These are phyloP conservation scores for Alsophila aescularia DNA, from an alignment of 2,888 invertebrate species.

Conservation along the genomic window DNA sequence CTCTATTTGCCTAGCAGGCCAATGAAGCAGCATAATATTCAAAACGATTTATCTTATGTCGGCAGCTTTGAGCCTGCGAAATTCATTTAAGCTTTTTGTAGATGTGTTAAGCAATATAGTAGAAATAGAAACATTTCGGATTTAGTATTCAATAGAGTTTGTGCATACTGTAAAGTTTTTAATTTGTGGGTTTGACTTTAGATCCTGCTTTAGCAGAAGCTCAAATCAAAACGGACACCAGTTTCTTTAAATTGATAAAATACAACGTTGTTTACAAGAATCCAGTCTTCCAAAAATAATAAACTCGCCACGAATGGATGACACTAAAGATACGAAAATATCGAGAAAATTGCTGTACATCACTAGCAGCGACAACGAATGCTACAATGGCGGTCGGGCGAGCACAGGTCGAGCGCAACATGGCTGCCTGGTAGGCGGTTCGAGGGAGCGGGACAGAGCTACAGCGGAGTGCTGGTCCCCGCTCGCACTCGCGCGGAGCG, in stretches of 20 bases:
- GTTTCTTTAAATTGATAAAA: conserved; percentile 16
- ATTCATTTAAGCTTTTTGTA: conserved; percentile 10
- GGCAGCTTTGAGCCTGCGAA: conserved; percentile 34
- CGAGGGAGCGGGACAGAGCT: conserved; percentile 72
- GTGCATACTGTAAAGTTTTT: background rate
- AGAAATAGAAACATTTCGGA: background rate
- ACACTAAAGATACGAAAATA: conserved; percentile 55
- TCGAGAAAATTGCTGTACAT: conserved; percentile 70
- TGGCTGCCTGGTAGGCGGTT: conserved; percentile 84
- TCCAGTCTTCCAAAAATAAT: conserved; percentile 8
- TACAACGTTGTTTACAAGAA: conserved; percentile 5
- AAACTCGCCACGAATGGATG: conserved; percentile 25
- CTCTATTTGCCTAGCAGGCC: conserved; percentile 49
- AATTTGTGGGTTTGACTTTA: background rate
- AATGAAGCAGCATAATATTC: conserved; percentile 28
- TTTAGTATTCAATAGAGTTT: background rate
- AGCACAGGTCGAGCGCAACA: conserved; percentile 85
- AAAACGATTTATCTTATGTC: conserved; percentile 30
- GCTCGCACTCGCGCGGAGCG: conserved; percentile 76
- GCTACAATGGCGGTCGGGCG: conserved; percentile 85
- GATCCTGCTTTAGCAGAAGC: background rate
- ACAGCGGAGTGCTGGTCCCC: conserved; percentile 60
- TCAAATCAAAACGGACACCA: background rate
- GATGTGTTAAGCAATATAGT: background rate
- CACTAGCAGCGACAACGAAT: conserved; percentile 79